Base-by-base conservation (phyloP, 92 coral and sea anemone genomes). In the Desmophyllum pertusum region DNA sequence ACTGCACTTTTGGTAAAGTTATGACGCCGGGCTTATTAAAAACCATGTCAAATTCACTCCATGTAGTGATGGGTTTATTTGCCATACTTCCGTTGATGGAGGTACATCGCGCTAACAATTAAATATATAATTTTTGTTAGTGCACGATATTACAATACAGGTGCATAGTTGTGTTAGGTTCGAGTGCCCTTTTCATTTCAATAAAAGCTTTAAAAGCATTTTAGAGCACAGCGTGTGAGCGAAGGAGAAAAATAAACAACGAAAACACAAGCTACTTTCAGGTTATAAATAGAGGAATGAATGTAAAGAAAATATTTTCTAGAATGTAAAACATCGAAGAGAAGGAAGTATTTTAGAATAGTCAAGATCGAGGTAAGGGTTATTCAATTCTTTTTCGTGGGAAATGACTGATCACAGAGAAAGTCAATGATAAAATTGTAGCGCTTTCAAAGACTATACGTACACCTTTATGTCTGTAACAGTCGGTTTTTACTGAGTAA, bases 161-260 rank as follows among this genome's bases (percentile, higher is more conserved):
- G 42, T 13, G 4, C 73, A 67, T 10, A 33, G 43, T 35, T 19
- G 0, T 42, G 42, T 35, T 36, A 25, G 42, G 73, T 5, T 18
- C 42, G 25, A 67, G 18, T 35, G 42, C 70, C 42, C 18, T 67
- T 35, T 67, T 67, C 42, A 37, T 67, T n/a, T 33, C 27, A 67
- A 67, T 25, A 19, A 36, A 17, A 9, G 45, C 73, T 37, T 67
- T 37, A 5, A 33, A 67, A 67, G 73, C 43, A 2, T 67, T 67
- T 67, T 67, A 67, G 10, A 67, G 42, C 73, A 67, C 73, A 67
- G 73, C 73, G 13, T 67, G 73, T 4, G 18, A 37, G 73, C 23
- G 42, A 21, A 67, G 43, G 29, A 15, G 10, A 67, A 37, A 36
- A 36, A 27, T 4, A 67, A 67, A 67, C 45, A 67, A 13, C 27